Percentiles rank a stretch among this genome's conserved stretches.
Evolutionary conservation across 2,113 vertebrate genomes (phyloP).

Genomic region (Sceloporus tristichus): DNA sequence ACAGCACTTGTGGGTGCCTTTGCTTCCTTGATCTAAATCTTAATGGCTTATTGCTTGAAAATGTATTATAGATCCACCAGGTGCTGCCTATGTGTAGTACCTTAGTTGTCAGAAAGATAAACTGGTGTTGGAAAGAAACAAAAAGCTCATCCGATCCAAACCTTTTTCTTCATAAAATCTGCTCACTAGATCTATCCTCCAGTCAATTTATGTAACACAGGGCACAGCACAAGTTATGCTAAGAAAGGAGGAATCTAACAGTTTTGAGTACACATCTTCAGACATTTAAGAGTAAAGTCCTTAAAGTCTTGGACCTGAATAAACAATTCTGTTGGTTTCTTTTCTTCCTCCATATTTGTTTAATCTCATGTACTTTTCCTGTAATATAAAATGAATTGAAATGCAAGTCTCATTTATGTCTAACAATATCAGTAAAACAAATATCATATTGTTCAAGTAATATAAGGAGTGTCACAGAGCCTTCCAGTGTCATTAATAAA

Average conservation of each 20-base stretch:
- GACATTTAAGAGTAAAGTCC: neutral
- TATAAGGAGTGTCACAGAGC: neutral
- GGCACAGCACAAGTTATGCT: neutral
- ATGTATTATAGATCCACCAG: neutral
- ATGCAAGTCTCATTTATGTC: neutral
- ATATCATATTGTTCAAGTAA: neutral
- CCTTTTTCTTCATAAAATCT: neutral
- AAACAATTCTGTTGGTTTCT: neutral
- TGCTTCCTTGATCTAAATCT: conserved; percentile 10
- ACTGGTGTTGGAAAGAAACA: neutral
- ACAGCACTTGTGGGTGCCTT: neutral
- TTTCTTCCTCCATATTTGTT: neutral
- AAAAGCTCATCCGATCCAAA: neutral
- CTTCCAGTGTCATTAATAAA: neutral
- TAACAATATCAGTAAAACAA: neutral
- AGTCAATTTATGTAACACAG: neutral
- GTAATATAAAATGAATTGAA: neutral
- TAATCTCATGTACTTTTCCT: neutral
- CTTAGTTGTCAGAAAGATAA: neutral
- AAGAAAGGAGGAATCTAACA: no score
- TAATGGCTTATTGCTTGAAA: conserved; percentile 31
- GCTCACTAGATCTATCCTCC: neutral
- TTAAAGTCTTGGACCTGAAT: neutral
- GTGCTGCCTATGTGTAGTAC: neutral
- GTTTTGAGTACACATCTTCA: neutral